Conservation (phyloP, 2,797 vertebrate species). For the Avahi laniger region DNA sequence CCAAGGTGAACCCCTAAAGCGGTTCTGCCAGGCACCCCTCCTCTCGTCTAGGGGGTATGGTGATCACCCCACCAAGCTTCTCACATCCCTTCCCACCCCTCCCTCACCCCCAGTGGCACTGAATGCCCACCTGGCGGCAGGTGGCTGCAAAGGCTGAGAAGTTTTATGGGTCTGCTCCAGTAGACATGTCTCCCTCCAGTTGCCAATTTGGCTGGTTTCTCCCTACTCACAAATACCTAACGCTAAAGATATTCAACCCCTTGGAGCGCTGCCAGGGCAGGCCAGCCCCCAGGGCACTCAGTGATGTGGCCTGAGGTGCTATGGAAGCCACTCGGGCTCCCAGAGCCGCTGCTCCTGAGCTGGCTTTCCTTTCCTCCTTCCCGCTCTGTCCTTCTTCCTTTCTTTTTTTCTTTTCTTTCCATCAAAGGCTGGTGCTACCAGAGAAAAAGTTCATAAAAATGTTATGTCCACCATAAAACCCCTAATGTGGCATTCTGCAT, state of each 20-base stretch:
- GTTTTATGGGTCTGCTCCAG: constrained; percentile 64
- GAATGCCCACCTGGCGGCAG: constrained; percentile 19
- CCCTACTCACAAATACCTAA: constrained; percentile 60
- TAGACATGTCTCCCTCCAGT: constrained; percentile 56
- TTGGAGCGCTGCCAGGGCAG: not conserved
- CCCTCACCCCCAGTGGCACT: not conserved
- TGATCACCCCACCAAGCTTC: not conserved
- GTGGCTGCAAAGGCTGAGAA: constrained; percentile 43
- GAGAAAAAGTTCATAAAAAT: constrained; percentile 85
- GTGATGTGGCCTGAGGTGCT: not conserved
- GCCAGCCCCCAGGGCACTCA: not conserved
- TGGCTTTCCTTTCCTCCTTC: not conserved
- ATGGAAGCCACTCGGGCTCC: not conserved
- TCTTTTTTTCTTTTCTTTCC: constrained; percentile 67
- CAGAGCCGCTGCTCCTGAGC: not conserved
- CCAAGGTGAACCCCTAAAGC: constrained; percentile 55
- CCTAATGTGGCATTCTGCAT: constrained; percentile 77
- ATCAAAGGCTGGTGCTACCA: constrained; percentile 78
- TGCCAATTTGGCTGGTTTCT: constrained; percentile 44
- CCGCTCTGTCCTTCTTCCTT: constrained; percentile 31
- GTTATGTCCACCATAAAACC: constrained; percentile 84
- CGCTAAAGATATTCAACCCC: not conserved
- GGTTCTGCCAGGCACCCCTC: not conserved
- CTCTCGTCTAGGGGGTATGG: not conserved
- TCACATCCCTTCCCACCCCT: not conserved